Conservation (phyloP, 2,888 invertebrate genomes). For the Morinoia aosen region DNA sequence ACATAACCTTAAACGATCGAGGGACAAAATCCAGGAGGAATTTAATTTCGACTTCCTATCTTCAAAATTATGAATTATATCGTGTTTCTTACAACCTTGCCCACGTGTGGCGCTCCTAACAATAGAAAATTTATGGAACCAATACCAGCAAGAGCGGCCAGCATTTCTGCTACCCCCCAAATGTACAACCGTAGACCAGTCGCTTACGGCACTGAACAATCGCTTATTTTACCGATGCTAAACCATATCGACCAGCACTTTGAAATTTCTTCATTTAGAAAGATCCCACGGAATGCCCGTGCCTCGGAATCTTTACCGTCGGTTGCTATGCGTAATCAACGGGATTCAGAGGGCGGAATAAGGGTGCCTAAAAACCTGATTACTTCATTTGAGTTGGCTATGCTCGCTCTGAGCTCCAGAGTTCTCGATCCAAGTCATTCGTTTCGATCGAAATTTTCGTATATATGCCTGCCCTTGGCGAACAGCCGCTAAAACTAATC, state of each 20-base stretch:
- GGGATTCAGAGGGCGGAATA: too few relatives aligned
- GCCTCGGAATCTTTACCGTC: too few relatives aligned
- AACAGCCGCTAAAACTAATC: not conserved
- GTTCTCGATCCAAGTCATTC: not conserved
- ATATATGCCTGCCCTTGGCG: not conserved
- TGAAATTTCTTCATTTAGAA: not conserved
- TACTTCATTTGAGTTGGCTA: slow-evolving; percentile 10
- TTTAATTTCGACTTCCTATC: too few relatives aligned
- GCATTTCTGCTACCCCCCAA: not conserved
- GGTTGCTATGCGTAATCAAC: too few relatives aligned
- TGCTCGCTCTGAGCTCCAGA: not conserved
- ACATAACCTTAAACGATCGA: too few relatives aligned
- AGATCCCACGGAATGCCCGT: too few relatives aligned
- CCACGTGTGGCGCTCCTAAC: not conserved
- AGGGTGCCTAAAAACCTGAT: not conserved
- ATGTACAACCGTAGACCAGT: not conserved
- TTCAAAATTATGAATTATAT: too few relatives aligned
- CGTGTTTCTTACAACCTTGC: too few relatives aligned
- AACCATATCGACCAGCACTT: not conserved
- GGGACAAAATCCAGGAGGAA: too few relatives aligned
- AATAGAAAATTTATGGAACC: not conserved
- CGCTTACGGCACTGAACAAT: not conserved
- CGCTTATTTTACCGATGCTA: not conserved
- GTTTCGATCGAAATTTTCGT: not conserved
- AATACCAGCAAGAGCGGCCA: not conserved